These are phyloP conservation scores for Brachionus asplanchnoidis DNA, from an alignment of 1,140 invertebrate species.

Conservation along the genomic window DNA sequence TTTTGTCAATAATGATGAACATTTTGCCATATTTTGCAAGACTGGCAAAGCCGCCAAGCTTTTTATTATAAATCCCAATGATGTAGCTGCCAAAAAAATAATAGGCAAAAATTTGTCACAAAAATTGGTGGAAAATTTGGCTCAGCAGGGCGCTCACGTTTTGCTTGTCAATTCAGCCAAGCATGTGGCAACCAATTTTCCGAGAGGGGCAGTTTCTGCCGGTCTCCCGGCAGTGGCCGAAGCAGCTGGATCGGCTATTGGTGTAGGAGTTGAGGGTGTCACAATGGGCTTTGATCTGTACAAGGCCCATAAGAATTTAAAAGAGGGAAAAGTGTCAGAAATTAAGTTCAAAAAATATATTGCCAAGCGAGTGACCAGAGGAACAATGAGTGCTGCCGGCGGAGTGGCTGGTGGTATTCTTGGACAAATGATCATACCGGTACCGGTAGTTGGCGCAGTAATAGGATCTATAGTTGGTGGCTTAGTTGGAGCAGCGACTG, in stretches of 20 bases:
- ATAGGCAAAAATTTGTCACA: conserved; percentile 8
- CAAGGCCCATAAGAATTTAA: conserved; percentile 10
- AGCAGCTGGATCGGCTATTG: conserved; percentile 1
- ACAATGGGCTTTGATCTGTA: conserved; percentile 17
- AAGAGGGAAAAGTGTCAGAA: neutral
- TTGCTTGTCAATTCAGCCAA: conserved; percentile 3
- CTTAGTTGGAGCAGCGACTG: neutral
- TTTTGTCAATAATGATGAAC: conserved; percentile 29
- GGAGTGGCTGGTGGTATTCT: conserved; percentile 14
- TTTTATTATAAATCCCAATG: conserved; percentile 11
- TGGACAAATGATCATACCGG: conserved; percentile 7
- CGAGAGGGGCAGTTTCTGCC: neutral
- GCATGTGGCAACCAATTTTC: conserved; percentile 14
- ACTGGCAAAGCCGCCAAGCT: conserved; percentile 20
- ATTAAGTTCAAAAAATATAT: conserved; percentile 31
- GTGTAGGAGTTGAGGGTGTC: neutral
- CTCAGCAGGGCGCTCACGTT: neutral
- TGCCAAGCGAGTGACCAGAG: conserved; percentile 1
- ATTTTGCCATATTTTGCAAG: conserved; percentile 33
- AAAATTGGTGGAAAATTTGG: neutral
- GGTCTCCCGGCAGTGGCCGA: neutral
- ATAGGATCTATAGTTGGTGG: neutral
- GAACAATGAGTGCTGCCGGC: neutral
- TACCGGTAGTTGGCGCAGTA: conserved; percentile 15
- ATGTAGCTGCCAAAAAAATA: neutral